Base-by-base conservation (phyloP, 2,113 vertebrate genomes). In the Lasiurus borealis region DNA sequence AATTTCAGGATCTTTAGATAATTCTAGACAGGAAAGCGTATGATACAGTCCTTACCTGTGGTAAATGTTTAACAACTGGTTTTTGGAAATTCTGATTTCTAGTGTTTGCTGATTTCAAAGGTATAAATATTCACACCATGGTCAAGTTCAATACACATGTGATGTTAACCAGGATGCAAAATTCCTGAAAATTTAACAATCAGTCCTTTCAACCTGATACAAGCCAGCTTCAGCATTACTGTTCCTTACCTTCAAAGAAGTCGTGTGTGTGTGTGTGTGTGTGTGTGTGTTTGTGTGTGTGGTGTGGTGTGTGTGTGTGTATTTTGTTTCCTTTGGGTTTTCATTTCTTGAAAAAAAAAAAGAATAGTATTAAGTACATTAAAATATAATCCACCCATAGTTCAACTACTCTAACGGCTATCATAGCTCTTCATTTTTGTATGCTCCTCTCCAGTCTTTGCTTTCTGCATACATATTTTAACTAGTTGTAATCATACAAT, bases 341-440 rank as follows among this genome's bases (percentile, higher is more conserved):
- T 84, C 59, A 91, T 64, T 80, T 87, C 62, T 90, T 62, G 52
- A n/a, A n/a, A 72, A 93, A 87, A 87, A 72, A 85, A 72, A 36
- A 21, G 15, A 80, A 91, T 36, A 93, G 71, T 64, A 25, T 71
- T 88, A 84, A 95, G 59, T 87, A 19, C 62, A 46, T n/a, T 88
- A 77, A 18, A 14, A 95, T 77, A 44, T 59, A 92, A 72, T 11
- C 72, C 19, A 40, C 59, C 25, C 34, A 57, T 83, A 77, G 87
- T 82, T 93, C 73, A 78, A 66, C 71, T 85, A 82, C 15, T 71
- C n/a, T 71, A 62, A 91, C 6, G 81, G 27, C 40, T 64, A 77
- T 77, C 8, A 44, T 62, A 87, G 83, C 16, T 68, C 50, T 75
- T 76, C 21, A 84, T 69, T 96, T 84, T 82, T 81, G n/a, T 94